A percentile compares a stretch with the other conserved stretches of the same genome.
Conservation (phyloP, 2,113 vertebrate genomes). For the Epinephelus cyanopodus region DNA sequence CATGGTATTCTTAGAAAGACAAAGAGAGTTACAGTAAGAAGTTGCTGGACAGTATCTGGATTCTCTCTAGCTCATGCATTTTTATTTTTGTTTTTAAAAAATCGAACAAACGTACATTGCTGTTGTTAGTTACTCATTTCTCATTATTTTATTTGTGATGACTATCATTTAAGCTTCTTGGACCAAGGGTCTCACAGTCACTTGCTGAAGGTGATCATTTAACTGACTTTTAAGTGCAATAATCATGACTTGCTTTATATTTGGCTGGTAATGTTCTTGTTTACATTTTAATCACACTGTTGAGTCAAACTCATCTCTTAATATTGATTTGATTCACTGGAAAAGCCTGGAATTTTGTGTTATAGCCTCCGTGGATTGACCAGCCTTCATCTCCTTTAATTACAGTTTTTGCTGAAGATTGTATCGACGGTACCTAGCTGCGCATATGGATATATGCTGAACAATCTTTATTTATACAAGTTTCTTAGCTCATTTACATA, state of each 20-base stretch:
- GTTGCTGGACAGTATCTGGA: slow-evolving; percentile 18
- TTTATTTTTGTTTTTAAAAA: slow-evolving; percentile 11
- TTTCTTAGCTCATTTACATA: slow-evolving; percentile 21
- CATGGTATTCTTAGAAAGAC: slow-evolving; percentile 23
- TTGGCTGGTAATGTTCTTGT: slow-evolving; percentile 56
- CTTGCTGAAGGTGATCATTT: slow-evolving; percentile 23
- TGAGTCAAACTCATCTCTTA: slow-evolving; percentile 32
- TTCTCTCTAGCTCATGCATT: slow-evolving; percentile 7
- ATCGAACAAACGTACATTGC: slow-evolving; percentile 52
- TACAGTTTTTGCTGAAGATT: slow-evolving; percentile 30
- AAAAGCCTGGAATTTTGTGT: slow-evolving; percentile 25
- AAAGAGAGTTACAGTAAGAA: slow-evolving; percentile 22
- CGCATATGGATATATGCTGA: slow-evolving; percentile 31
- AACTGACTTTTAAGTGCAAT: slow-evolving; percentile 76
- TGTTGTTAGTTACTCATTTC: slow-evolving; percentile 32
- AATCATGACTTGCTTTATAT: slow-evolving; percentile 54
- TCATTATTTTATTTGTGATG: slow-evolving; percentile 37
- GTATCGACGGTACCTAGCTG: slow-evolving; percentile 39
- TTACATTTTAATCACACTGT: slow-evolving; percentile 60
- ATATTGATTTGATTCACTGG: slow-evolving; percentile 20
- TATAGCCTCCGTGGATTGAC: slow-evolving; percentile 16
- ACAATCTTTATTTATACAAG: slow-evolving; percentile 51
- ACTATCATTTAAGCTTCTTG: slow-evolving; percentile 47
- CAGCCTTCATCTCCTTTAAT: slow-evolving; percentile 36
- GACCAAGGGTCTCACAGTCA: slow-evolving; percentile 7